These are phyloP conservation scores for Drosophila truncata DNA, from an alignment of 1,140 invertebrate species.

Conservation along the genomic window DNA sequence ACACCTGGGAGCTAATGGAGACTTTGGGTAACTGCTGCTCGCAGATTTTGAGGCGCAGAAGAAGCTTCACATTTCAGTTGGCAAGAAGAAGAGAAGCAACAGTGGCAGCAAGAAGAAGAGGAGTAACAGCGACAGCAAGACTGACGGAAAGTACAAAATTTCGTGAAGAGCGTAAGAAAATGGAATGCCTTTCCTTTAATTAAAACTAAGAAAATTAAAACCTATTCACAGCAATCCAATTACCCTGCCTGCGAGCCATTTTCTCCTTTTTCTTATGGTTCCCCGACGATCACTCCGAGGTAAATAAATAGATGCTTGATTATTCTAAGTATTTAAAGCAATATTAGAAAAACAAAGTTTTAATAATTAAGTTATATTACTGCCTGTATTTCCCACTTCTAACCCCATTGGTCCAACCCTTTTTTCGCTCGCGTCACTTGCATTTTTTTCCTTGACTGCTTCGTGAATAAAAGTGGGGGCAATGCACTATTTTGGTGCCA, in stretches of 20 bases:
- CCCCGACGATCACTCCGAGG: too few species aligned
- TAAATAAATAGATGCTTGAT: neutral
- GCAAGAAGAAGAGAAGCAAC: neutral
- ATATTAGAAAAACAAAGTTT: neutral
- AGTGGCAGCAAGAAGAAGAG: neutral
- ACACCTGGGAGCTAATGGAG: conserved; percentile 59
- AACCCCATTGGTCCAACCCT: neutral
- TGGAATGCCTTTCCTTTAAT: neutral
- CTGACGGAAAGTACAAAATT: too few species aligned
- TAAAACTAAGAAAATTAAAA: conserved; percentile 1
- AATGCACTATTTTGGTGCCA: conserved; percentile 79
- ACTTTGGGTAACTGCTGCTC: conserved; percentile 34
- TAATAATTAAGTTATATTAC: too few species aligned
- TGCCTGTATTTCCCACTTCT: neutral
- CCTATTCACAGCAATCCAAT: neutral
- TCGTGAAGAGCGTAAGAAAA: conserved; percentile 18
- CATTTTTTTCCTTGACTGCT: conserved; percentile 8
- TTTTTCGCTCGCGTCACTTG: conserved; percentile 20
- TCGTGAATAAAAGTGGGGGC: conserved; percentile 35
- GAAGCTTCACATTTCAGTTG: neutral
- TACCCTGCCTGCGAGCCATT: too few species aligned
- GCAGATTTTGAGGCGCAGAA: conserved; percentile 32
- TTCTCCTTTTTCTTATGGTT: too few species aligned
- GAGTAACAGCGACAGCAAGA: too few species aligned
- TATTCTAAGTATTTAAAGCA: neutral